phyloP scores from a whole-genome alignment of 2,888 invertebrate genomes.

The Platycheirus albimanus region DNA sequence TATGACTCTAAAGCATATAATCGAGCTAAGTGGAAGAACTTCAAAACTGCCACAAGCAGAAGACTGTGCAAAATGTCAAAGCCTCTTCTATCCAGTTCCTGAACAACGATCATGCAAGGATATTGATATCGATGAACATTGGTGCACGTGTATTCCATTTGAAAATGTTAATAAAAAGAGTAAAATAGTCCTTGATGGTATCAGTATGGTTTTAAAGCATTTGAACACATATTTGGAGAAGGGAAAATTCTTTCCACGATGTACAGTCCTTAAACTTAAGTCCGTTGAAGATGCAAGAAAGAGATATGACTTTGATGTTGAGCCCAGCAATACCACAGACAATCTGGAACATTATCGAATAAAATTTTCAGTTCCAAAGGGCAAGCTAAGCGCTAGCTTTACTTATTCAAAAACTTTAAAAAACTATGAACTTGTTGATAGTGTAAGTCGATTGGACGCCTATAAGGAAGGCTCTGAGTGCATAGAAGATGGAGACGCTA shows the following conservation, averaged over 20 bases:
- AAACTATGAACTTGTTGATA: constrained; percentile 29
- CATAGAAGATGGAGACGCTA: constrained; percentile 75
- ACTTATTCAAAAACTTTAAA: constrained; percentile 8
- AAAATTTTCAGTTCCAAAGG: constrained; percentile 22
- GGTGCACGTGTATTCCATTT: constrained; percentile 89
- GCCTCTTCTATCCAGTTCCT: constrained; percentile 85
- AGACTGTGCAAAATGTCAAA: constrained; percentile 86
- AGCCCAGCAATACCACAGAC: background rate
- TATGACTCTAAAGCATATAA: constrained; percentile 86
- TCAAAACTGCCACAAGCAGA: constrained; percentile 79
- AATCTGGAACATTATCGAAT: constrained; percentile 25
- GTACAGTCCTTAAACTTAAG: background rate
- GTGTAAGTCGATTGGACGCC: constrained; percentile 75
- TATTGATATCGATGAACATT: constrained; percentile 87
- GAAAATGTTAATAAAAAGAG: constrained; percentile 62
- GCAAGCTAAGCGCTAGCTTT: constrained; percentile 33
- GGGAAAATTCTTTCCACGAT: constrained; percentile 13
- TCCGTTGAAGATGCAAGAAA: constrained; percentile 11
- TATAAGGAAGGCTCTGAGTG: constrained; percentile 75
- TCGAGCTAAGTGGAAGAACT: constrained; percentile 83
- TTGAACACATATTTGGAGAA: constrained; percentile 33
- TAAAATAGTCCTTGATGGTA: constrained; percentile 1
- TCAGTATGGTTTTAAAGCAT: background rate
- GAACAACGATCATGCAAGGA: constrained; percentile 87
- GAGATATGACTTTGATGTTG: background rate